Conservation (phyloP, 2,113 vertebrate genomes). For the Sturnira hondurensis region DNA sequence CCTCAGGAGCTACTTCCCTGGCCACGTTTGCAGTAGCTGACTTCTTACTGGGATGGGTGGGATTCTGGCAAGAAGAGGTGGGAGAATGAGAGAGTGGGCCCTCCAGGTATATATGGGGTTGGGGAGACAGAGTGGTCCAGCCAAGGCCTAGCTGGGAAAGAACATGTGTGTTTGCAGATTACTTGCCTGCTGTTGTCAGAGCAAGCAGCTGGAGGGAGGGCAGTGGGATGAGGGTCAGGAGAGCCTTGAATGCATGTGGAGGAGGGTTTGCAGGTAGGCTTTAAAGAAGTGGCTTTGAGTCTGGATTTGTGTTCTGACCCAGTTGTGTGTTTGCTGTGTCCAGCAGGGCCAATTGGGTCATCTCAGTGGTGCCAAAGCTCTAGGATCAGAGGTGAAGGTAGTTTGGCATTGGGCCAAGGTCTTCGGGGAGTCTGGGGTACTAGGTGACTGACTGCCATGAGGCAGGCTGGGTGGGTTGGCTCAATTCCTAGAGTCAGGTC, state of each 20-base stretch:
- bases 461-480: neutral
- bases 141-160: neutral
- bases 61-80: neutral
- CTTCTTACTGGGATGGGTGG: neutral
- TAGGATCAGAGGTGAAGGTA: neutral
- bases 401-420: neutral
- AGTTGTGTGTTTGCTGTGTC: neutral
- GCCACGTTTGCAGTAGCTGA: neutral
- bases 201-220: neutral
- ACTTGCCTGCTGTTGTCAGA: too few relatives aligned
- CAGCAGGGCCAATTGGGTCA: neutral
- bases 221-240: accelerated
- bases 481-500: neutral
- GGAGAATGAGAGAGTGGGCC: neutral
- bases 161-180: neutral
- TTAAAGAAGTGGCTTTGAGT: neutral
- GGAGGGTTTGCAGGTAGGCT: neutral
- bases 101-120: too few relatives aligned
- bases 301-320: neutral
- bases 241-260: too few relatives aligned
- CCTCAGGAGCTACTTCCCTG: neutral
- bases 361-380: too few relatives aligned
- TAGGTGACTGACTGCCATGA: neutral
- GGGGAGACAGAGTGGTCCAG: neutral
- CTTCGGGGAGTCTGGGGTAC: neutral